These are phyloP conservation scores for Parasteatoda lunata DNA, from an alignment of 2,888 invertebrate species.

Conservation along the genomic window DNA sequence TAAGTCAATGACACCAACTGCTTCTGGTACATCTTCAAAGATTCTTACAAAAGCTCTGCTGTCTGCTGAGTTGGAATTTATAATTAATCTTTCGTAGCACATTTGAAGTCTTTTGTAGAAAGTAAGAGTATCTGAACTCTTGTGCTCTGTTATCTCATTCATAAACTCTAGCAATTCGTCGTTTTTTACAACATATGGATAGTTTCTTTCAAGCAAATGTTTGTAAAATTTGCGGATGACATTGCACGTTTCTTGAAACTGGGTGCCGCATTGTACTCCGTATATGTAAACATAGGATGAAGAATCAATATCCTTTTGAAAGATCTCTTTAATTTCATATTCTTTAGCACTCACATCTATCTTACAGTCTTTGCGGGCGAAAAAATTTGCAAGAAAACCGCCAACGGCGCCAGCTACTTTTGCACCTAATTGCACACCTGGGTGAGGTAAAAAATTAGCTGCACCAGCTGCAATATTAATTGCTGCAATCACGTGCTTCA, in stretches of 20 bases:
- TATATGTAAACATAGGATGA: slow-evolving; percentile 8
- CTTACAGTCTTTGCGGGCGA: neutral
- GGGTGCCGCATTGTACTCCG: neutral
- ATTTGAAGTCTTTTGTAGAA: slow-evolving; percentile 6
- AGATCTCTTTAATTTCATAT: neutral
- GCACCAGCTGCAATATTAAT: neutral
- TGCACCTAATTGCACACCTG: neutral
- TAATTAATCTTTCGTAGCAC: slow-evolving; percentile 1
- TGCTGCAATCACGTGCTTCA: neutral
- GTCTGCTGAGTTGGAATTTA: neutral
- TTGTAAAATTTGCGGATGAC: slow-evolving; percentile 1
- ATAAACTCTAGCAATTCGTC: neutral
- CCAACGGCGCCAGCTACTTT: neutral
- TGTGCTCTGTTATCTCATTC: neutral
- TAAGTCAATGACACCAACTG: neutral
- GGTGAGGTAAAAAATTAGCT: neutral
- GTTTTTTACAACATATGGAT: neutral
- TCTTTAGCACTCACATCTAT: neutral
- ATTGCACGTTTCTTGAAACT: slow-evolving; percentile 17
- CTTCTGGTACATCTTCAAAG: neutral
- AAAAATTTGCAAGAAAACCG: neutral
- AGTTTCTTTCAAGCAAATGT: neutral
- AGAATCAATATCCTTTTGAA: neutral
- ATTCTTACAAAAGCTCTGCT: neutral
- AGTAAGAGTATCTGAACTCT: neutral